Conservation (phyloP, 2,888 invertebrate genomes). For the Plagodis dolabraria region DNA sequence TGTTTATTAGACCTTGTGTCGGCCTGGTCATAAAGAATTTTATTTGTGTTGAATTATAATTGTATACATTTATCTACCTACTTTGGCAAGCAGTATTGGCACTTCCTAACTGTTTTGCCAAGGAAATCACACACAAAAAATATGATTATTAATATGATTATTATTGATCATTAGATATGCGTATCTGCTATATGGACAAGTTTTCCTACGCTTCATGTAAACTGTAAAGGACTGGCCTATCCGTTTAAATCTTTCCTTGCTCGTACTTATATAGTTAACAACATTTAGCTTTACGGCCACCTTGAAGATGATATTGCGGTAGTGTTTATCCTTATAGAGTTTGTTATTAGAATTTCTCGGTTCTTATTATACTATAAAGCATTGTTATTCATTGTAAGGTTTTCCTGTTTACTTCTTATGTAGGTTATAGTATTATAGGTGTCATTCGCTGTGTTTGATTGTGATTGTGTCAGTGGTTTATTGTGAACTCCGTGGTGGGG, state of each 20-base stretch:
- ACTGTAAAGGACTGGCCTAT: not conserved
- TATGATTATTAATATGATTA: no score
- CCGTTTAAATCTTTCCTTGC: not conserved
- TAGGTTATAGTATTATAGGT: conserved; percentile 2
- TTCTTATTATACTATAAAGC: conserved; percentile 28
- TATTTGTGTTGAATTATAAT: no score
- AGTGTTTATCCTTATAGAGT: conserved; percentile 14
- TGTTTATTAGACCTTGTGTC: no score
- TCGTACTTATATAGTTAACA: conserved; percentile 13
- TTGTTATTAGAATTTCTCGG: conserved; percentile 22
- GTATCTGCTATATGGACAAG: no score
- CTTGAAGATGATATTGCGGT: conserved; percentile 17
- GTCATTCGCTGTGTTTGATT: not conserved
- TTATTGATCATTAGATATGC: no score
- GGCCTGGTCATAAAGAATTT: no score
- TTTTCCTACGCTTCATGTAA: no score
- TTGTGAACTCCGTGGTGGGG: no score
- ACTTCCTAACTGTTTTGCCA: no score
- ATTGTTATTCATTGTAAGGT: conserved; percentile 26
- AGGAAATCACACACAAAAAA: no score
- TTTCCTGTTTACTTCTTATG: conserved; percentile 34
- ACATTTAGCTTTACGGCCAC: conserved; percentile 18
- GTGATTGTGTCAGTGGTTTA: not conserved
- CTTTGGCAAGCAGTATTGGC: no score
- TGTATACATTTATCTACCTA: no score